A percentile compares a stretch with the other conserved stretches of the same genome.
These are phyloP conservation scores for Eupithecia tripunctaria DNA, from an alignment of 2,888 invertebrate genomes.

Conservation along the genomic window DNA sequence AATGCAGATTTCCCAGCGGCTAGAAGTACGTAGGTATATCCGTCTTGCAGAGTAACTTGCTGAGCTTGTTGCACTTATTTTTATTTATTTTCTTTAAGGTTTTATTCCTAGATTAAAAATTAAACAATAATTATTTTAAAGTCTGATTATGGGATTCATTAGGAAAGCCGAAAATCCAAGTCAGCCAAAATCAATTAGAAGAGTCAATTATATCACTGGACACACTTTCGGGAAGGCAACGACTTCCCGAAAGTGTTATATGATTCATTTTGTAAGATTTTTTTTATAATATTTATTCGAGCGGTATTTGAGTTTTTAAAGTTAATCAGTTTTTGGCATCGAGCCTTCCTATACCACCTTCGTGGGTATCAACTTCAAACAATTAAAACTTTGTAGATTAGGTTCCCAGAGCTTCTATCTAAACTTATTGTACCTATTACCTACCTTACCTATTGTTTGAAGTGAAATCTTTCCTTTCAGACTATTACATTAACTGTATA, in stretches of 20 bases:
- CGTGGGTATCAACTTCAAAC: background rate
- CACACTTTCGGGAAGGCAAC: too few relatives aligned
- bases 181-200: background rate
- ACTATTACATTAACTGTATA: conserved; percentile 1
- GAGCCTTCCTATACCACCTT: background rate
- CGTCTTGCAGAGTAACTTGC: conserved; percentile 10
- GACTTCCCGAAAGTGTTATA: background rate
- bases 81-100: background rate
- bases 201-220: background rate
- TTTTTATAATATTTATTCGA: background rate
- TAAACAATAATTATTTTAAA: background rate
- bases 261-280: background rate
- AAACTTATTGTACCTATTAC: background rate
- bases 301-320: background rate
- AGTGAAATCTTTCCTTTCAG: conserved; percentile 5
- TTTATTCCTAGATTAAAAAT: background rate
- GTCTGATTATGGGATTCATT: background rate
- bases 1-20: conserved; percentile 46
- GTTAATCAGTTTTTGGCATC: background rate
- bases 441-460: conserved; percentile 1
- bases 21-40: conserved; percentile 12
- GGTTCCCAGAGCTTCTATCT: background rate
- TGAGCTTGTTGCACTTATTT: background rate
- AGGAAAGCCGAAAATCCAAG: background rate
- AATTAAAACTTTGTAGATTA: conserved; percentile 2